Conservation (phyloP, 2,888 invertebrate species). For the Agrochola lota region DNA sequence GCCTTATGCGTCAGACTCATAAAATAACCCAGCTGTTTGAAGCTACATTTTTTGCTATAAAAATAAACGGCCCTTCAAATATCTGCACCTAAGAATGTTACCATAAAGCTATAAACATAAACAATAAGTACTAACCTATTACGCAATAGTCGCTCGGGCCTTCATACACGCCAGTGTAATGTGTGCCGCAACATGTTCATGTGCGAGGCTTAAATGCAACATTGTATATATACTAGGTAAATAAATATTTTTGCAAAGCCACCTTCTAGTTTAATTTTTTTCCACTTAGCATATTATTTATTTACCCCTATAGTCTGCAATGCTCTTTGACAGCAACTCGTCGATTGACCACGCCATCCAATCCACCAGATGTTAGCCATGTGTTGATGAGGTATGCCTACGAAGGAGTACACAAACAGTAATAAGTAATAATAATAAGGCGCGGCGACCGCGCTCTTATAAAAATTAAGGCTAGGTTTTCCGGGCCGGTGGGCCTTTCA, state of each 20-base stretch:
- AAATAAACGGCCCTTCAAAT: neutral
- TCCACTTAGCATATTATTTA: neutral
- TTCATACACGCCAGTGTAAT: conserved; percentile 5
- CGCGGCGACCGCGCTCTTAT: too few species aligned
- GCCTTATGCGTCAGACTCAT: neutral
- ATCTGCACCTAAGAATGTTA: conserved; percentile 6
- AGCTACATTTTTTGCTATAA: neutral
- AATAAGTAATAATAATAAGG: too few species aligned
- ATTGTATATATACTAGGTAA: conserved; percentile 80
- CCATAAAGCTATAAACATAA: neutral
- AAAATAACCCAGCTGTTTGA: neutral
- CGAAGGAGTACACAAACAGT: too few species aligned
- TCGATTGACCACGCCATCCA: neutral
- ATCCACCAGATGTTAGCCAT: neutral
- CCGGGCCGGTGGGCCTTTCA: too few species aligned
- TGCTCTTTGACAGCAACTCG: neutral
- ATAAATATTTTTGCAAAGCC: conserved; percentile 86
- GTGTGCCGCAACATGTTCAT: conserved; percentile 42
- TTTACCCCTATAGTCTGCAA: too few species aligned
- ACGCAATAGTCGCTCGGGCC: conserved; percentile 7
- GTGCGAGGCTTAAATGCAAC: conserved; percentile 68
- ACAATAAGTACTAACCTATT: neutral
- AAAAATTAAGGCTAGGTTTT: too few species aligned
- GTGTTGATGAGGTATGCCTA: neutral
- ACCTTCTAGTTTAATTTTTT: conserved; percentile 32